Conservation (phyloP, 2,797 vertebrate genomes). For the Delichon dasypus region DNA sequence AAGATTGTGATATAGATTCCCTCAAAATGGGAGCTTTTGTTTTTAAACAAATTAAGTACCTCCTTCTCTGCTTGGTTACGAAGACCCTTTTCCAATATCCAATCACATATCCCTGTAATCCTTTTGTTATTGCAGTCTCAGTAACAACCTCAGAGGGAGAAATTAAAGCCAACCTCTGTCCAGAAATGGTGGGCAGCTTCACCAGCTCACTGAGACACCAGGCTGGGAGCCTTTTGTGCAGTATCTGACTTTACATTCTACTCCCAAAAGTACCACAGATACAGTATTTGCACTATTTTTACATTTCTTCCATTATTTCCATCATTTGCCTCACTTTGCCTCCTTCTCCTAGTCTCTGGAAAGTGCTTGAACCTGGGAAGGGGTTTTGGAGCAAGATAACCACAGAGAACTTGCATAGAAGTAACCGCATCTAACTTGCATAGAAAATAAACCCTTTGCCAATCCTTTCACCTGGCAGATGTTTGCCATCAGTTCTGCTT, state of each 20-base stretch:
- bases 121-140: not conserved
- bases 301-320: not conserved
- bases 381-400: not conserved
- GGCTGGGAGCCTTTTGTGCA: not conserved
- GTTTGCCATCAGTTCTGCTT: not conserved
- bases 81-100: not conserved
- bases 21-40: constrained; percentile 19
- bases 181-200: not conserved
- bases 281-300: not conserved
- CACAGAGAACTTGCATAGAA: no score
- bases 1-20: constrained; percentile 34
- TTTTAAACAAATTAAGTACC: constrained; percentile 38
- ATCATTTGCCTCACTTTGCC: not conserved
- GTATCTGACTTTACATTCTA: not conserved
- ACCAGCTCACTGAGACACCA: fast-evolving
- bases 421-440: no score
- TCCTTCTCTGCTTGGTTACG: not conserved
- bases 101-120: constrained; percentile 12
- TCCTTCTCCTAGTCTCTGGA: not conserved
- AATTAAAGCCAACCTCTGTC: not conserved
- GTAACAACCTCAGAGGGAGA: not conserved
- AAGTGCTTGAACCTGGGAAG: not conserved
- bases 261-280: not conserved
- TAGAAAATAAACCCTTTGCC: not conserved
- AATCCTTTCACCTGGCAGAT: not conserved